These are phyloP conservation scores for Sapajus apella DNA, from an alignment of 2,113 vertebrate genomes.

Conservation along the genomic window DNA sequence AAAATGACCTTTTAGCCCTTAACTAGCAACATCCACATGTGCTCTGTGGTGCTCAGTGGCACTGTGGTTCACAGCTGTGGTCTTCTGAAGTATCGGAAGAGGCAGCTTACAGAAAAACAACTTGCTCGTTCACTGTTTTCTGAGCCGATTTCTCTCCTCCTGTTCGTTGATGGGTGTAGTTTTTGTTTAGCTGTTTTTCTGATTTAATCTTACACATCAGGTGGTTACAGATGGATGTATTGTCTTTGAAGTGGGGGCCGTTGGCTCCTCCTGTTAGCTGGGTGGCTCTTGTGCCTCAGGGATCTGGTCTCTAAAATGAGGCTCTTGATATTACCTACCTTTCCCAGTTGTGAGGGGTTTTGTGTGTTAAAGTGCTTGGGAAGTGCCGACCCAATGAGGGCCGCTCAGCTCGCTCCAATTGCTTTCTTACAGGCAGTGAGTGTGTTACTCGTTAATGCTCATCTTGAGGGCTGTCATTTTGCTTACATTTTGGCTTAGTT, in stretches of 20 bases:
- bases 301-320: background rate
- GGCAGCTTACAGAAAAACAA: too few relatives aligned
- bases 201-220: background rate
- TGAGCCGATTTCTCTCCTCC: background rate
- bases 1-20: accelerated
- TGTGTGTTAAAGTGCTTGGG: background rate
- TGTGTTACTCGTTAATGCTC: background rate
- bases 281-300: background rate
- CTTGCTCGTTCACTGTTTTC: accelerated
- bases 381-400: accelerated
- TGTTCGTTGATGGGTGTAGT: accelerated
- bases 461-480: background rate
- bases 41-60: background rate
- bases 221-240: background rate
- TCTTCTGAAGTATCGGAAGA: background rate
- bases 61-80: background rate
- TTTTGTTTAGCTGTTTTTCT: background rate
- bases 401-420: accelerated
- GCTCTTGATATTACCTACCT: background rate
- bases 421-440: background rate
- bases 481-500: background rate
- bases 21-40: accelerated
- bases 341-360: too few relatives aligned
- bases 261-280: background rate
- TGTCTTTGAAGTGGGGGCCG: background rate